A percentile compares a stretch with the other conserved stretches of the same genome.
phyloP scores from a whole-genome alignment of 1,140 invertebrate species.

The Littorina saxatilis region DNA sequence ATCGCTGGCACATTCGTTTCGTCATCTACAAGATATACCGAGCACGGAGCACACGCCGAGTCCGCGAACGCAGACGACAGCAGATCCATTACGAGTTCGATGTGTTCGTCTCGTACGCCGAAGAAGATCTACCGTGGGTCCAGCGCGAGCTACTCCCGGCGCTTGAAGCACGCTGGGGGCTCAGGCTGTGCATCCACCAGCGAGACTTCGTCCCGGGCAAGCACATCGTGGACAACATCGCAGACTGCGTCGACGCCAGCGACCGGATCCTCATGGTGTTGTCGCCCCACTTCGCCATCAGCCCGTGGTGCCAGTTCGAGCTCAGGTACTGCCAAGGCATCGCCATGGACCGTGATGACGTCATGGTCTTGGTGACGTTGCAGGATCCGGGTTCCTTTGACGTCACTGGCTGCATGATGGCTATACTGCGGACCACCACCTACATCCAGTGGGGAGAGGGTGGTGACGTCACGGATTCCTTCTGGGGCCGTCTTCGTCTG shows the following conservation, averaged over 20 bases:
- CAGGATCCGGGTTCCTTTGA: conserved; percentile 32
- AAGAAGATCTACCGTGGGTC: conserved; percentile 46
- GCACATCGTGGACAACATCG: conserved; percentile 59
- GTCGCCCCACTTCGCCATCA: conserved; percentile 53
- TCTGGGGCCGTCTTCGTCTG: conserved; percentile 10
- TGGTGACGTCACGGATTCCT: neutral
- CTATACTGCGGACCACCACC: no score
- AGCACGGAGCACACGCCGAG: neutral
- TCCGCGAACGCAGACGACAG: neutral
- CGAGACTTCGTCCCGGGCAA: conserved; percentile 60
- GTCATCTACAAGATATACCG: conserved; percentile 16
- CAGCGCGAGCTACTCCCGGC: conserved; percentile 15
- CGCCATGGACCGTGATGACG: conserved; percentile 35
- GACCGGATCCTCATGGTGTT: conserved; percentile 56
- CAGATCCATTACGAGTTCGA: conserved; percentile 40
- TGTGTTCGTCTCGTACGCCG: conserved; percentile 49
- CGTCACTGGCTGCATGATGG: conserved; percentile 34
- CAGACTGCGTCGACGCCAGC: conserved; percentile 55
- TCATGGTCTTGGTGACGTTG: no score
- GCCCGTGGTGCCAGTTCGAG: conserved; percentile 65
- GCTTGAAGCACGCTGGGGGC: conserved; percentile 27
- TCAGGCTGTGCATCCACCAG: no score
- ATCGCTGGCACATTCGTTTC: conserved; percentile 24
- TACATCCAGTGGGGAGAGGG: conserved; percentile 35
- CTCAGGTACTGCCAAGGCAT: conserved; percentile 71